These are phyloP conservation scores for Bergia puertoricense DNA, from an alignment of 92 coral and sea anemone species.

Conservation along the genomic window DNA sequence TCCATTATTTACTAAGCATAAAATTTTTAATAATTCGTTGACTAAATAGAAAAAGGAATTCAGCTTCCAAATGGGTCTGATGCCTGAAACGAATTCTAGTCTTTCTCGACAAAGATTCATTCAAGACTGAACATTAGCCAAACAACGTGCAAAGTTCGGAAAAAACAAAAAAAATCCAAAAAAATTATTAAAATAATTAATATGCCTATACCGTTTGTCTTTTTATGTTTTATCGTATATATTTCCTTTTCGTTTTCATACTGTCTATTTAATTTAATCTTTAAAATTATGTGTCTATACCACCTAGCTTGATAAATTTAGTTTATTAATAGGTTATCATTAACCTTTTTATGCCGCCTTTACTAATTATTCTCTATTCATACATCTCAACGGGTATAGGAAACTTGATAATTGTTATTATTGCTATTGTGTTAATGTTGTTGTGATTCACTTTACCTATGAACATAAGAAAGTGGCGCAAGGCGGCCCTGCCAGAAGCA, in stretches of 20 bases:
- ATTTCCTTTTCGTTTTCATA: too few relatives aligned
- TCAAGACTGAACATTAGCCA: background rate
- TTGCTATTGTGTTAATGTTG: background rate
- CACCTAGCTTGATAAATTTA: background rate
- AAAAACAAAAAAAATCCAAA: too few relatives aligned
- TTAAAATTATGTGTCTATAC: background rate
- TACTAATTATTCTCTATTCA: too few relatives aligned
- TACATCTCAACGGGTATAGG: too few relatives aligned
- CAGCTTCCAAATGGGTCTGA: background rate
- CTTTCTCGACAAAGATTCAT: background rate
- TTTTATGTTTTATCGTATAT: too few relatives aligned
- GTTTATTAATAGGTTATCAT: background rate
- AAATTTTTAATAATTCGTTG: background rate
- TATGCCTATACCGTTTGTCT: too few relatives aligned
- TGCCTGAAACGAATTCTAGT: background rate
- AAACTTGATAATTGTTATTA: too few relatives aligned
- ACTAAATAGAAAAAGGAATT: background rate
- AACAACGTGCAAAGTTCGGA: background rate
- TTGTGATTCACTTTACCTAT: conserved; percentile 53
- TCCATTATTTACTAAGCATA: background rate
- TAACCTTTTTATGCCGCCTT: too few relatives aligned
- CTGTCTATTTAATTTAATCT: too few relatives aligned
- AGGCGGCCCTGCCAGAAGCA: conserved; percentile 93
- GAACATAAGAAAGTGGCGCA: conserved; percentile 87
- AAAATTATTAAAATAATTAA: too few relatives aligned